phyloP scores from a whole-genome alignment of 2,888 invertebrate species.

The Lobophora halterata region DNA sequence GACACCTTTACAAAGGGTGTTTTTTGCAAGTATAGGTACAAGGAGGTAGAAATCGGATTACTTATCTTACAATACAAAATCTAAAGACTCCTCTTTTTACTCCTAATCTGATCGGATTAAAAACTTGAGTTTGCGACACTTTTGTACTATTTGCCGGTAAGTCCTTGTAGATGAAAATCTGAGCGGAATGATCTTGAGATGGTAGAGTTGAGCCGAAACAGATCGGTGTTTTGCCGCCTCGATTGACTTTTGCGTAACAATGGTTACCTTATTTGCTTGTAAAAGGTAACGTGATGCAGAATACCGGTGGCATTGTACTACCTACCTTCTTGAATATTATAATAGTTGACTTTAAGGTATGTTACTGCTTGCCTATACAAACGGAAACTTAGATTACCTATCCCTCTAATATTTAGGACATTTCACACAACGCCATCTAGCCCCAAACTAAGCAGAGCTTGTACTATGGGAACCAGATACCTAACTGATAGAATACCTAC shows the following conservation, averaged over 20 bases:
- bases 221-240: conserved; percentile 16
- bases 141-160: conserved; percentile 12
- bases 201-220: conserved; percentile 17
- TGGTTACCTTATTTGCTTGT: too few species aligned
- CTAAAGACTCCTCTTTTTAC: conserved; percentile 16
- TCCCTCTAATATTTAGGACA: too few species aligned
- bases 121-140: conserved; percentile 19
- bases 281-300: conserved; percentile 10
- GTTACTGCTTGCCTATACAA: too few species aligned
- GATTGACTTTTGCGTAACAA: conserved; percentile 8
- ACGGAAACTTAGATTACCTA: too few species aligned
- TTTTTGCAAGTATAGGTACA: conserved; percentile 16
- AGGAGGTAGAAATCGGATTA: conserved; percentile 28
- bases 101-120: conserved; percentile 30
- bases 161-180: conserved; percentile 8
- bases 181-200: conserved; percentile 17
- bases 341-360: too few species aligned
- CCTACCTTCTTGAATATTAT: too few species aligned
- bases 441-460: too few species aligned
- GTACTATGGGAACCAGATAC: too few species aligned
- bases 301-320: too few species aligned
- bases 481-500: too few species aligned
- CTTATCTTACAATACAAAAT: conserved; percentile 22
- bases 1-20: conserved; percentile 5
- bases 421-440: too few species aligned